Base-by-base conservation (phyloP, 2,888 invertebrate species). In the Eristalis tenax region DNA sequence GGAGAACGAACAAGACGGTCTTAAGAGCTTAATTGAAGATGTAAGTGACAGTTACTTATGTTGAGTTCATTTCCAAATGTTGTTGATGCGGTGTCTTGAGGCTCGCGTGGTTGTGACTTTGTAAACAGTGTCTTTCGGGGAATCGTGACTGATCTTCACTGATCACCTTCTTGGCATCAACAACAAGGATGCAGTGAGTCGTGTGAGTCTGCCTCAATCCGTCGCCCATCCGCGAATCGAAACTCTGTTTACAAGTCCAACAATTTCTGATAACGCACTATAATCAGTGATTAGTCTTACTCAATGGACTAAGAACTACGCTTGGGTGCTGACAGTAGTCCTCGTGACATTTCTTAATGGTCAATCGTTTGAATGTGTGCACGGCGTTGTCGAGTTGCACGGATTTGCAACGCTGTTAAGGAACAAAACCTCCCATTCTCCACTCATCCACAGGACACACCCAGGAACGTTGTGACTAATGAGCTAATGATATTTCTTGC, bases 11-110 rank as follows among this genome's bases (percentile, higher is more conserved):
- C 91, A 91, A 57, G 92, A 94, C 69, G 95, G 95, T 43, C 92
- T 95, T 1, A 94, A 95, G 90, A 94, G 94, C 81, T 92, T 95
- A 18, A 90, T 95, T 26, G 94, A 94, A 90, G 93, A 93, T 89
- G 94, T 94, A 91, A 92, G 92, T 92, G 92, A 6, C 11, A n/a
- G 1, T 13, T 0, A 26, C 13, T 23, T 23, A 26, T 59, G 1
- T 23, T 59, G 26, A 26, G 15, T 11, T 11, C 0, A 23, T 23
- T 57, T n/a, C 4, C 6, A 43, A 13, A 2, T 61, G 35, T 15
- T 10, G 13, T 70, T 2, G 23, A 13, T 26, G n/a, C 43, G 13
- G 4, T 11, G 11, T 11, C 5, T 32, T 8, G 35, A 35, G 35
- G 11, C 35, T 35, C 35, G 8, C 35, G 38, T 32, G 10, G 13